Base-by-base conservation (phyloP, 2,888 invertebrate species). In the Andrena bicolor region DNA sequence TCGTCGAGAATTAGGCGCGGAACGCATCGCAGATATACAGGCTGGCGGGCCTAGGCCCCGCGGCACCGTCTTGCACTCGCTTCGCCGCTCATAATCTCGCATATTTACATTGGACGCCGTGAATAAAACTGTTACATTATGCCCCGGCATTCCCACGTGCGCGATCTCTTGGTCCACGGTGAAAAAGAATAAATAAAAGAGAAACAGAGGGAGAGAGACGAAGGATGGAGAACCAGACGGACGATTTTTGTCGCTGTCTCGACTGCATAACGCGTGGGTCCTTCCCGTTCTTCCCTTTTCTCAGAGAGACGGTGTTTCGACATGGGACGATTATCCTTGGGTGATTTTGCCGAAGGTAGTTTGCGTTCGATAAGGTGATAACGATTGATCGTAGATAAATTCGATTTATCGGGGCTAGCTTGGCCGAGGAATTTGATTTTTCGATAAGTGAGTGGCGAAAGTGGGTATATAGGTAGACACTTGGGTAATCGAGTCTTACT, bases 111-210 rank as follows among this genome's bases (percentile, higher is more conserved):
- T 86, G 88, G 79, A 84, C 86, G 88, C 74, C 73, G 90, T 89
- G 90, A 92, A 92, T 93, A 93, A 93, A 93, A 93, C 89, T 91
- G 91, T 92, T 92, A 93, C 88, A 89, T 93, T 93, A 93, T 93
- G 93, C 87, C 83, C 87, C 73, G 86, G 79, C 65, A 75, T 85
- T 88, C 82, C 80, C 84, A 84, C 82, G 80, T 83, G 84, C 79
- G 75, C 76, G 80, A 83, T 75, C 74, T 32, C 71, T 58, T 30
- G 64, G 30, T 26, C 13, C 7, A 8, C 28, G 58, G n/a, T 10
- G 61, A 41, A 20, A 49, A 23, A 16, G 30, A 71, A 20, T 1
- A 4, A 41, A 1, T 41, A 41, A 41, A 16, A 26, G 61, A 30
- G 20, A 56, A n/a, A 16, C n/a, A 71, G 35, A 41, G 28, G 35